Evolutionary conservation across 2,113 vertebrate species (phyloP).

Genomic region (Scomber japonicus): DNA sequence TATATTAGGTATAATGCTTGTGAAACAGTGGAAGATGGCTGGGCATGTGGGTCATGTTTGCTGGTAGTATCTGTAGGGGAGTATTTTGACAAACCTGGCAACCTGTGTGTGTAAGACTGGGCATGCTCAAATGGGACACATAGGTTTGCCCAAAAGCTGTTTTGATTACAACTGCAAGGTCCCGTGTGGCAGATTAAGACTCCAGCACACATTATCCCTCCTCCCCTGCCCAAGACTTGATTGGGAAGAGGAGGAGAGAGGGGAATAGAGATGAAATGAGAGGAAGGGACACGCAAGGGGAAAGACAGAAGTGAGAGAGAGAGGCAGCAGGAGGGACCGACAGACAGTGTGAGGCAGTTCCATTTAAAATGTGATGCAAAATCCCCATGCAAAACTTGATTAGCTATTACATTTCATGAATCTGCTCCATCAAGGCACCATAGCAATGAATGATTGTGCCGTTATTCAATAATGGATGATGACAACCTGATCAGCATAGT

Average conservation of each 20-base stretch:
- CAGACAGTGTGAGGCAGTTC: not conserved
- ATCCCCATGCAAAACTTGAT: conserved; percentile 23
- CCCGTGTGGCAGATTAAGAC: conserved; percentile 71
- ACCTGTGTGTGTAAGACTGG: conserved; percentile 37
- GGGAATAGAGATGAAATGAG: conserved; percentile 20
- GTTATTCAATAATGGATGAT: conserved; percentile 11
- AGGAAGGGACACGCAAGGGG: conserved; percentile 43
- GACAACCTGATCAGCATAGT: not conserved
- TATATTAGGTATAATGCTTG: conserved; percentile 45
- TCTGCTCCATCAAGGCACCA: conserved; percentile 14
- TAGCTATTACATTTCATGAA: conserved; percentile 22
- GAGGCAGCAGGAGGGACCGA: conserved; percentile 10
- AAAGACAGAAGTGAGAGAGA: conserved; percentile 15
- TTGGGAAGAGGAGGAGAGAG: conserved; percentile 42
- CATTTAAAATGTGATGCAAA: conserved; percentile 25
- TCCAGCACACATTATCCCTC: conserved; percentile 57
- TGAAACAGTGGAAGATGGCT: conserved; percentile 33
- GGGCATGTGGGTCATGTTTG: conserved; percentile 38
- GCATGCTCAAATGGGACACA: conserved; percentile 54
- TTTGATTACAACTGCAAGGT: conserved; percentile 67
- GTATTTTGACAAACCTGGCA: conserved; percentile 39
- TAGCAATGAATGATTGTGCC: not conserved
- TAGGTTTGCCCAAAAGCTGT: conserved; percentile 61
- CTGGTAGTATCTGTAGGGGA: conserved; percentile 21
- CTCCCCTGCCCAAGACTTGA: conserved; percentile 48